Conservation (phyloP, 2,797 vertebrate genomes). For the Cichlasoma orientale region DNA sequence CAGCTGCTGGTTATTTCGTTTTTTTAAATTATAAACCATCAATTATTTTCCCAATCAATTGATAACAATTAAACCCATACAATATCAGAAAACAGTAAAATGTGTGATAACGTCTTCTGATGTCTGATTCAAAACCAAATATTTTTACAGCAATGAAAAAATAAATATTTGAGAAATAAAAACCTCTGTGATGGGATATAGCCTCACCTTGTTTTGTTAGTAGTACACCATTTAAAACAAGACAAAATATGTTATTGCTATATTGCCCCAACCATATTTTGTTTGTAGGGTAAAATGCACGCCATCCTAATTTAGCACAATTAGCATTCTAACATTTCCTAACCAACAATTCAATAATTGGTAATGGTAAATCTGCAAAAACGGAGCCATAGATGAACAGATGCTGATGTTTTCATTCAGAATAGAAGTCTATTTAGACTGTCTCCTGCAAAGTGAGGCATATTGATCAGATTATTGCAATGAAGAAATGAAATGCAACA, state of each 20-base stretch:
- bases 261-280: too few relatives aligned
- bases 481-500: not conserved
- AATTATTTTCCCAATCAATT: not conserved
- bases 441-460: not conserved
- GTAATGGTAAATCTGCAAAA: not conserved
- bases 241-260: too few relatives aligned
- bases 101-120: not conserved
- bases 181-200: not conserved
- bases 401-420: not conserved
- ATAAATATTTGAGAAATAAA: not conserved
- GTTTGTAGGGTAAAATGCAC: too few relatives aligned
- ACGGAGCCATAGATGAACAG: not conserved
- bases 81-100: not conserved
- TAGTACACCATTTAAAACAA: too few relatives aligned
- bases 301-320: too few relatives aligned
- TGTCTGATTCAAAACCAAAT: not conserved
- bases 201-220: too few relatives aligned
- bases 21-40: not conserved
- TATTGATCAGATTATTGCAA: not conserved
- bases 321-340: too few relatives aligned
- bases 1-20: not conserved
- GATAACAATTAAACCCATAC: not conserved
- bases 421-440: not conserved
- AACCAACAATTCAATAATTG: not conserved
- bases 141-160: not conserved